A percentile compares a stretch with the other conserved stretches of the same genome.
Conservation (phyloP, 2,888 invertebrate genomes). For the Drosophila nigricruria region DNA sequence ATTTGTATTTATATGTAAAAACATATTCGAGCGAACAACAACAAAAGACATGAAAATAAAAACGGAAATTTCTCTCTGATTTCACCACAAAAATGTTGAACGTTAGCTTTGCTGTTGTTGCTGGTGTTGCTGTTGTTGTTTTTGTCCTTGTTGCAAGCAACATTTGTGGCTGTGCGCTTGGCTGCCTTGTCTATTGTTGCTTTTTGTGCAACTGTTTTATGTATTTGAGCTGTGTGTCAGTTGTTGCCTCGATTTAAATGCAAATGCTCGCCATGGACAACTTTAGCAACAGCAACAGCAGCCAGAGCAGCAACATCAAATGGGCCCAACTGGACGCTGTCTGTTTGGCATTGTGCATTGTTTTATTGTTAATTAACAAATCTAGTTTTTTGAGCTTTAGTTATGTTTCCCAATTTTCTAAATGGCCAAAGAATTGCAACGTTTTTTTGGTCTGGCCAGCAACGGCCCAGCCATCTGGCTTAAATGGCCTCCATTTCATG, state of each 20-base stretch:
- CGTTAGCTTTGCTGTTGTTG: slow-evolving; percentile 32
- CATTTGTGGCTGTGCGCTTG: slow-evolving; percentile 75
- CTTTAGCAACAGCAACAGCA: slow-evolving; percentile 4
- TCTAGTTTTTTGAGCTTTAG: slow-evolving; percentile 63
- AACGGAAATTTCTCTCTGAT: slow-evolving; percentile 77
- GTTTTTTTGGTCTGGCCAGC: slow-evolving; percentile 25
- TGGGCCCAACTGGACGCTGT: slow-evolving; percentile 15
- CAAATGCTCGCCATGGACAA: slow-evolving; percentile 60
- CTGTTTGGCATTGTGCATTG: slow-evolving; percentile 37
- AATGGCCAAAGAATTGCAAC: slow-evolving; percentile 49
- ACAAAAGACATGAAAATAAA: slow-evolving; percentile 68
- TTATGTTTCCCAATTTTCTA: slow-evolving; percentile 60
- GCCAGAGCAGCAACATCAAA: slow-evolving; percentile 31
- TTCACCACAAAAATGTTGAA: slow-evolving; percentile 76
- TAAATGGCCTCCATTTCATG: slow-evolving; percentile 43
- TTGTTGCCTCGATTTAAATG: slow-evolving; percentile 75
- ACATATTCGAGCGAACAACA: slow-evolving; percentile 67
- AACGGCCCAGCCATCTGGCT: slow-evolving; percentile 22
- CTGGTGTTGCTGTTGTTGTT: slow-evolving; percentile 24
- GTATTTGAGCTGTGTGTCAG: slow-evolving; percentile 29
- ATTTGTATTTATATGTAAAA: slow-evolving; percentile 53
- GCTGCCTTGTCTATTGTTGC: slow-evolving; percentile 73
- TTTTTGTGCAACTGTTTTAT: slow-evolving; percentile 54
- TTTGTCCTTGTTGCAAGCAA: slow-evolving; percentile 65
- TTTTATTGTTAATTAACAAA: slow-evolving; percentile 80